Percentiles rank a stretch among this genome's conserved stretches.
phyloP scores from a whole-genome alignment of 2,113 vertebrate genomes.

The Redunca redunca region DNA sequence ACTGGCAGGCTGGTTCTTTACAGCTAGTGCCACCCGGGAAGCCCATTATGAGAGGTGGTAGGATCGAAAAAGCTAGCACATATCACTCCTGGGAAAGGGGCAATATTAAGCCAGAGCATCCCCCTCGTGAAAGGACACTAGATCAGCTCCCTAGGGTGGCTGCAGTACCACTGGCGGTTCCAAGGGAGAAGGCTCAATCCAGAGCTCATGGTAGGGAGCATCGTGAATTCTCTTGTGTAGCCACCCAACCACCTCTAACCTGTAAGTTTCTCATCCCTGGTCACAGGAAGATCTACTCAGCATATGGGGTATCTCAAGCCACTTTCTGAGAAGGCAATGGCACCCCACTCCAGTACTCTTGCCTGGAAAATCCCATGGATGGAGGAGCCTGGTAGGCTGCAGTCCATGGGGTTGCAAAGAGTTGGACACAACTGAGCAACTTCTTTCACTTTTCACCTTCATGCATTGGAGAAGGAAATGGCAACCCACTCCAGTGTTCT shows the following conservation, averaged over 20 bases:
- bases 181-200: fast-evolving
- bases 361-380: no score
- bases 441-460: no score
- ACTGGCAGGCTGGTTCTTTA: background rate
- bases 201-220: background rate
- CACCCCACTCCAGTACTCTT: no score
- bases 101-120: background rate
- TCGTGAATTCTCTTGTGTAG: background rate
- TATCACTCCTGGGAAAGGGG: no score
- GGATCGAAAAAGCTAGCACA: background rate
- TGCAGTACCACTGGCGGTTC: fast-evolving
- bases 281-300: background rate
- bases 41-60: background rate
- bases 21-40: background rate
- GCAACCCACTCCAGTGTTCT: no score
- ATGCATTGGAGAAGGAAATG: no score
- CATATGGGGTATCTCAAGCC: background rate
- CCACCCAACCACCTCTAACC: background rate
- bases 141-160: background rate
- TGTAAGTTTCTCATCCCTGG: background rate
- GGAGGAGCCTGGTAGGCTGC: no score
- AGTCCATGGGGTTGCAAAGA: no score
- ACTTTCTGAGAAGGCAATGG: background rate
- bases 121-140: background rate
- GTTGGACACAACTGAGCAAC: no score